These are phyloP conservation scores for Palythoa grandis DNA, from an alignment of 92 coral and sea anemone genomes.

Conservation along the genomic window DNA sequence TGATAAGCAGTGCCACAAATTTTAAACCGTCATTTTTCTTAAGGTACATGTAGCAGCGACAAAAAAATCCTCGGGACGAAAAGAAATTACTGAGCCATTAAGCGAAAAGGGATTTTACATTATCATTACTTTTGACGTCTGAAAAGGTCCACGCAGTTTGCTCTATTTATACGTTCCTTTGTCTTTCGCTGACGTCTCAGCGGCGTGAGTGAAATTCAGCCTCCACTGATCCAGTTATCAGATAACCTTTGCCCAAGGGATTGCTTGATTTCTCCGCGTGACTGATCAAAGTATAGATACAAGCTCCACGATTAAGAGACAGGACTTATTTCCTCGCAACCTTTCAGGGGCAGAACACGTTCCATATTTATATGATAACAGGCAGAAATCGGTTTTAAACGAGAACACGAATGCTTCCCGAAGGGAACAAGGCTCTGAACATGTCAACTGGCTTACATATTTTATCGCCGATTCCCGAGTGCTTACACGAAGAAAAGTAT, in stretches of 20 bases:
- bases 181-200: neutral
- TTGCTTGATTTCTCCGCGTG: slow-evolving; percentile 35
- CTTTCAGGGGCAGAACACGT: neutral
- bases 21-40: neutral
- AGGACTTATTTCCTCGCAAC: slow-evolving; percentile 29
- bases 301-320: neutral
- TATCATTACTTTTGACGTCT: neutral
- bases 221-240: neutral
- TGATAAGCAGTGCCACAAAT: neutral
- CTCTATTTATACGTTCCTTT: slow-evolving; percentile 17
- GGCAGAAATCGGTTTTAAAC: neutral
- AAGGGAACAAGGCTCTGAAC: neutral
- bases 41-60: neutral
- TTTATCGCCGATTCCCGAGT: slow-evolving; percentile 39
- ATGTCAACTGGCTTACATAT: slow-evolving; percentile 31
- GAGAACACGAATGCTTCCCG: slow-evolving; percentile 19
- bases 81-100: neutral
- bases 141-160: neutral
- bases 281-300: neutral
- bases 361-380: neutral
- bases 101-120: neutral
- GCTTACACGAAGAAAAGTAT: slow-evolving; percentile 30
- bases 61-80: neutral
- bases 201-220: slow-evolving; percentile 4
- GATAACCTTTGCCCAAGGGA: slow-evolving; percentile 21